Conservation (phyloP, 2,797 vertebrate species). For the Enteromius mattozi region DNA sequence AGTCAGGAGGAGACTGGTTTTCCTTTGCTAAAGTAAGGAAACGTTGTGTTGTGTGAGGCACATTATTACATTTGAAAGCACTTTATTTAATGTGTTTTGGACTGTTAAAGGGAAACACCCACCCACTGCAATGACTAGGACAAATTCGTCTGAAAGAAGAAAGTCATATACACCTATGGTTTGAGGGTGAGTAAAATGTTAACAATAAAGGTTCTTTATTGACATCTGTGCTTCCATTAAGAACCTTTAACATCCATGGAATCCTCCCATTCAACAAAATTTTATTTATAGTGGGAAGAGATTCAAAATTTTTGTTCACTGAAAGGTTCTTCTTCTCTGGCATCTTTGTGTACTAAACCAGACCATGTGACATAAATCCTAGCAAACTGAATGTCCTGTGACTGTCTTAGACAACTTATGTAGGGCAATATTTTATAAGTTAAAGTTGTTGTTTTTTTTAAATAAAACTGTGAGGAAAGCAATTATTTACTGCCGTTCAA, state of each 20-base stretch:
- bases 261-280: not conserved
- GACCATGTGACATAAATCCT: not conserved
- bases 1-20: too few species aligned
- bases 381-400: not conserved
- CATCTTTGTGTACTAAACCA: not conserved
- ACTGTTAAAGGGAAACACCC: too few species aligned
- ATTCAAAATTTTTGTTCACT: not conserved
- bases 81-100: too few species aligned
- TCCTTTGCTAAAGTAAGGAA: too few species aligned
- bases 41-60: too few species aligned
- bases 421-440: not conserved
- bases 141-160: too few species aligned
- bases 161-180: too few species aligned
- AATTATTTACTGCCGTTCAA: constrained; percentile 7
- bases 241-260: not conserved
- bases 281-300: not conserved
- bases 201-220: not conserved
- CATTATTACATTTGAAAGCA: too few species aligned
- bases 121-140: too few species aligned
- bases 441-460: not conserved
- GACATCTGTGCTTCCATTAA: not conserved
- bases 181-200: too few species aligned
- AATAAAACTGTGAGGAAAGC: not conserved
- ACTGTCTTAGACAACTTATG: not conserved
- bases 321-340: not conserved